phyloP scores from a whole-genome alignment of 2,113 vertebrate genomes.

The Calyptommatus sinebrachiatus region DNA sequence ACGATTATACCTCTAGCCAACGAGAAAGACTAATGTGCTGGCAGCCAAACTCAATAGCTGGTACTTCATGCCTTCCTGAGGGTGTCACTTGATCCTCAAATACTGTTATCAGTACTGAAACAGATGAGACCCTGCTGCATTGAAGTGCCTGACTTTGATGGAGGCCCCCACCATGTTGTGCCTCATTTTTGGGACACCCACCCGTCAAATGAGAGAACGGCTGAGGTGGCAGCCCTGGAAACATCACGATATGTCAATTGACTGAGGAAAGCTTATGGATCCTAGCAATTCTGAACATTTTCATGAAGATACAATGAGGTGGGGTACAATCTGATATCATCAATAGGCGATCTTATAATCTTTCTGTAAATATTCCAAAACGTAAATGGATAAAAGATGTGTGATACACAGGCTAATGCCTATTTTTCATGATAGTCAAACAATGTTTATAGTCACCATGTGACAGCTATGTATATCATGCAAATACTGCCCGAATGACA shows the following conservation, averaged over 20 bases:
- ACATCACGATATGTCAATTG: background rate
- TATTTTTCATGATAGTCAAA: background rate
- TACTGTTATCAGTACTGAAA: too few relatives aligned
- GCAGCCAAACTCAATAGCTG: too few relatives aligned
- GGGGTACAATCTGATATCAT: background rate
- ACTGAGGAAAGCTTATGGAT: background rate
- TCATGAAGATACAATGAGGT: background rate
- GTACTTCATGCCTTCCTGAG: too few relatives aligned
- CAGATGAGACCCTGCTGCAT: too few relatives aligned
- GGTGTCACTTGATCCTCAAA: too few relatives aligned
- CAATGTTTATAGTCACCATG: background rate
- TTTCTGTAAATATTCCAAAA: background rate
- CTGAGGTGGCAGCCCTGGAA: too few relatives aligned
- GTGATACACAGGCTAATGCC: background rate
- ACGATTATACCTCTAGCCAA: too few relatives aligned
- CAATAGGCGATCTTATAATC: background rate
- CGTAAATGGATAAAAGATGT: background rate
- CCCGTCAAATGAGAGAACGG: too few relatives aligned
- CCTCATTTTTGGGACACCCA: too few relatives aligned
- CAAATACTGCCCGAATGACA: background rate
- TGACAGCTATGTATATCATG: background rate
- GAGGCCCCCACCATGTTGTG: too few relatives aligned
- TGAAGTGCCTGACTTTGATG: too few relatives aligned
- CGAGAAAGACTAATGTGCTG: too few relatives aligned
- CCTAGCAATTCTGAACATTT: background rate